phyloP scores from a whole-genome alignment of 2,113 vertebrate species.

The Oryctolagus cuniculus region mOryCun1.1 NC_091434.1:6941501-6942000 shows the following conservation, averaged over 20 bases:
- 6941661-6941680: neutral
- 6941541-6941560: no score
- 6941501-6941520: constrained; percentile 14
- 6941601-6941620: constrained; percentile 65
- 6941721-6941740: neutral
- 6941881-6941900: neutral
- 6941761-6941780: neutral
- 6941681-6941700: neutral
- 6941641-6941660: constrained; percentile 63
- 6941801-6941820: neutral
- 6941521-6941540: neutral
- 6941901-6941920: neutral
- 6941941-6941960: no score
- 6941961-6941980: no score
- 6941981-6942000: no score
- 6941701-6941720: neutral
- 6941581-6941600: neutral
- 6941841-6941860: neutral
- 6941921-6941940: neutral
- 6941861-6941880: neutral
- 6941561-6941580: neutral
- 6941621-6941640: constrained; percentile 63
- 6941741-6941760: neutral
- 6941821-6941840: fast-evolving
- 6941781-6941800: neutral